phyloP scores from a whole-genome alignment of 2,113 vertebrate genomes.

The Piprites chloris region DNA sequence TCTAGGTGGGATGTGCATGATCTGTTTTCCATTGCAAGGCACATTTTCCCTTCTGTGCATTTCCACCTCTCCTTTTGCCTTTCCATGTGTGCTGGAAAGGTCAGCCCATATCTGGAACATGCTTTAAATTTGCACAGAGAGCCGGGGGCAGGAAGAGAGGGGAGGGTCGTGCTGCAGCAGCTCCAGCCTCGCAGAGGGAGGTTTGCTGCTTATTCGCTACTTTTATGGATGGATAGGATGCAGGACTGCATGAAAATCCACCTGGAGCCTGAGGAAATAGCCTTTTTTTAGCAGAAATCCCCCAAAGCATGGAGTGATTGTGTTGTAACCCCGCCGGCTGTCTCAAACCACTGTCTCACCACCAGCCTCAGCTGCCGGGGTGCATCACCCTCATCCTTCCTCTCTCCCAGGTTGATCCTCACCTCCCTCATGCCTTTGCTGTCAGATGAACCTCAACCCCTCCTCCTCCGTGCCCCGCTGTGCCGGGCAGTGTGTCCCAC shows the following conservation, averaged over 20 bases:
- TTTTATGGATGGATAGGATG: background rate
- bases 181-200: background rate
- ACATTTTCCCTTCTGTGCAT: background rate
- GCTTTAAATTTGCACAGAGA: slow-evolving; percentile 5
- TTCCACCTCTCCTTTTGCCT: slow-evolving; percentile 11
- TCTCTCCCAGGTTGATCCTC: background rate
- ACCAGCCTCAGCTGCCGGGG: background rate
- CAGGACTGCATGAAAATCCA: background rate
- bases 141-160: background rate
- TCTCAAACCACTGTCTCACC: fast-evolving
- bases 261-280: background rate
- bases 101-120: slow-evolving; percentile 25
- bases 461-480: background rate
- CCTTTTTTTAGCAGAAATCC: background rate
- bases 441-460: background rate
- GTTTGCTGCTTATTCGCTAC: background rate
- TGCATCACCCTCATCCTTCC: background rate
- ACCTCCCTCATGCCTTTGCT: background rate
- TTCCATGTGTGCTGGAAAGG: slow-evolving; percentile 19
- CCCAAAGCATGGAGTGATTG: fast-evolving
- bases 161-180: background rate
- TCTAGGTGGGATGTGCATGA: fast-evolving
- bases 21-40: background rate
- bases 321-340: fast-evolving
- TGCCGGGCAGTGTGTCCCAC: background rate